These are phyloP conservation scores for Lontra canadensis DNA, from an alignment of 2,113 vertebrate genomes.

Conservation along the genomic window DNA sequence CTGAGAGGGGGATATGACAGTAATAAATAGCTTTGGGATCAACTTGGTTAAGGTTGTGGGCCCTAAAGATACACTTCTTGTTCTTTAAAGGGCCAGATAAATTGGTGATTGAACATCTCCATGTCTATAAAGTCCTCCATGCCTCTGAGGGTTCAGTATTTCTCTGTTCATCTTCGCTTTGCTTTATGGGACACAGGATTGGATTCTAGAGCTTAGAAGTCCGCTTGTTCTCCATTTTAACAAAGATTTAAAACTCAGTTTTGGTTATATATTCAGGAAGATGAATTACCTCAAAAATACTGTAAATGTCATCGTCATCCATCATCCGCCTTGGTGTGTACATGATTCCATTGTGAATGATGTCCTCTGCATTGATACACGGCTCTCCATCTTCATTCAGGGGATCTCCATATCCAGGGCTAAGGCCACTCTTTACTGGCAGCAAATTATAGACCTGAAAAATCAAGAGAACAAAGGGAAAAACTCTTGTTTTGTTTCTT, in stretches of 20 bases:
- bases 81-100: background rate
- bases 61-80: background rate
- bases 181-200: background rate
- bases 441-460: slow-evolving; percentile 80
- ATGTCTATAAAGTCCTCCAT: background rate
- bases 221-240: background rate
- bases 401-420: rapidly evolving
- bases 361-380: slow-evolving; percentile 51
- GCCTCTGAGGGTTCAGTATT: background rate
- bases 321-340: slow-evolving; percentile 45
- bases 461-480: slow-evolving; percentile 37
- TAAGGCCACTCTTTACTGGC: background rate
- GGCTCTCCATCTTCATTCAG: rapidly evolving
- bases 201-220: background rate
- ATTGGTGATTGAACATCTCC: background rate
- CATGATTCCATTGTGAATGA: slow-evolving; percentile 65
- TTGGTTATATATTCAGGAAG: background rate
- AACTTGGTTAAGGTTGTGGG: background rate
- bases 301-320: background rate
- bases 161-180: background rate
- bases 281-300: slow-evolving; percentile 75
- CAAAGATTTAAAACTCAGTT: background rate
- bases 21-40: background rate
- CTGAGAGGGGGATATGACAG: background rate
- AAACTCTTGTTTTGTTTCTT: background rate